Conservation (phyloP, 2,888 invertebrate genomes). For the Drosophila hamatofila region DNA sequence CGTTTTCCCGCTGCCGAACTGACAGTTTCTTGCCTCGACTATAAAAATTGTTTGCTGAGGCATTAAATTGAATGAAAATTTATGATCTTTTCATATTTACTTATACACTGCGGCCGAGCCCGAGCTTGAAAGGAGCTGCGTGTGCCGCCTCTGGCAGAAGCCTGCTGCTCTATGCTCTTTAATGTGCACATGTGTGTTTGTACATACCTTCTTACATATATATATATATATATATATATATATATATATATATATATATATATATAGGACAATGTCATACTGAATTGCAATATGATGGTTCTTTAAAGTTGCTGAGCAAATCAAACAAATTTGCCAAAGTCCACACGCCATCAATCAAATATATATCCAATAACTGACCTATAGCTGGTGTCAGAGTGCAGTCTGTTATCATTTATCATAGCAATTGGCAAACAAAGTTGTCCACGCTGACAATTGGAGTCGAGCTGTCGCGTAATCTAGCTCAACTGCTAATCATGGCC, state of each 20-base stretch:
- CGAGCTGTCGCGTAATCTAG: slow-evolving; percentile 45
- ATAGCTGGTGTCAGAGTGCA: slow-evolving; percentile 39
- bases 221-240: not conserved
- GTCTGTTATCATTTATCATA: slow-evolving; percentile 63
- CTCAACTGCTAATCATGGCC: slow-evolving; percentile 66
- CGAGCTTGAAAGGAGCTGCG: slow-evolving; percentile 58
- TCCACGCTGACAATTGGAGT: slow-evolving; percentile 36
- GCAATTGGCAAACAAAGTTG: slow-evolving; percentile 69
- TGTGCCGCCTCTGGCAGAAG: slow-evolving; percentile 44
- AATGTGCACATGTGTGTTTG: not conserved
- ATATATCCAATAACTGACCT: slow-evolving; percentile 72
- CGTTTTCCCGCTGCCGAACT: slow-evolving; percentile 15
- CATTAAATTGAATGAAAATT: slow-evolving; percentile 86
- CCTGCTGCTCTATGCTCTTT: slow-evolving; percentile 16
- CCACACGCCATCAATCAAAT: slow-evolving; percentile 71
- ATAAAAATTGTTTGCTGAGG: slow-evolving; percentile 85
- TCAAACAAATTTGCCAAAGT: slow-evolving; percentile 65
- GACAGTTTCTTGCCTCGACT: slow-evolving; percentile 68
- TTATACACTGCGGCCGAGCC: slow-evolving; percentile 53
- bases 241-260: not conserved
- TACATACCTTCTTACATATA: not conserved
- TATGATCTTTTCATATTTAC: slow-evolving; percentile 84
- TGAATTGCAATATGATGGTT: slow-evolving; percentile 33
- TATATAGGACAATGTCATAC: slow-evolving; percentile 5
- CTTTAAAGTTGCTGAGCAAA: slow-evolving; percentile 63